Evolutionary conservation across 2,888 invertebrate genomes (phyloP).

Genomic region (Blastobasis adustella): DNA sequence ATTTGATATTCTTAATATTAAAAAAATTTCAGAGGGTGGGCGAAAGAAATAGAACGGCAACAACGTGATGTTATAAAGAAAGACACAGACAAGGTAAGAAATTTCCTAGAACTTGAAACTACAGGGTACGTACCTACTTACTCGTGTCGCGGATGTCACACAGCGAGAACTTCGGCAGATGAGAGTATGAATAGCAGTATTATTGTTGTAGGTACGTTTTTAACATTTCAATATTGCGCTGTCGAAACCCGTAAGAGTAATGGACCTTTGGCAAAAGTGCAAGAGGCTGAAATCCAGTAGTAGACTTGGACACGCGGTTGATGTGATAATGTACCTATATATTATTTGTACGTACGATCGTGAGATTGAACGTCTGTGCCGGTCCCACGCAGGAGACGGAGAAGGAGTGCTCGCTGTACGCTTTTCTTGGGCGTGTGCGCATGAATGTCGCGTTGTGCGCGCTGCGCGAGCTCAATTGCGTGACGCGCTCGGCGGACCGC

Average conservation of each 20-base stretch:
- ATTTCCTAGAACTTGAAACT: conserved; percentile 8
- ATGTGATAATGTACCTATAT: too few relatives aligned
- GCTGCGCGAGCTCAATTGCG: conserved; percentile 43
- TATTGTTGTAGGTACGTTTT: neutral
- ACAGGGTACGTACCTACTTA: neutral
- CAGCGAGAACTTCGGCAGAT: neutral
- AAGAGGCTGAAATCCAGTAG: too few relatives aligned
- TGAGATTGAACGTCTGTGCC: too few relatives aligned
- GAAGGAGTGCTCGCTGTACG: conserved; percentile 44
- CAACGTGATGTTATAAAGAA: conserved; percentile 42
- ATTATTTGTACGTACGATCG: too few relatives aligned
- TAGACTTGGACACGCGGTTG: too few relatives aligned
- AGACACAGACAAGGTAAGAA: conserved; percentile 33
- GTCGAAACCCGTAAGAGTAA: neutral
- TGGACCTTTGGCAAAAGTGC: too few relatives aligned
- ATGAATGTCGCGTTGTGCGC: conserved; percentile 53
- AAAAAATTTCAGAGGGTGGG: conserved; percentile 43
- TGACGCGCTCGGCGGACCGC: conserved; percentile 42
- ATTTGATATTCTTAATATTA: neutral
- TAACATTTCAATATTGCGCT: neutral
- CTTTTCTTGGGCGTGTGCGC: conserved; percentile 47
- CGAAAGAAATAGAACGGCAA: conserved; percentile 40
- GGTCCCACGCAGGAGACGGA: conserved; percentile 24
- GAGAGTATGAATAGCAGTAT: neutral
- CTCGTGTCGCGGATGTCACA: neutral